A percentile compares a stretch with the other conserved stretches of the same genome.
Evolutionary conservation across 1,140 invertebrate species (phyloP).

Genomic region (Atopsyche davidsoni): DNA sequence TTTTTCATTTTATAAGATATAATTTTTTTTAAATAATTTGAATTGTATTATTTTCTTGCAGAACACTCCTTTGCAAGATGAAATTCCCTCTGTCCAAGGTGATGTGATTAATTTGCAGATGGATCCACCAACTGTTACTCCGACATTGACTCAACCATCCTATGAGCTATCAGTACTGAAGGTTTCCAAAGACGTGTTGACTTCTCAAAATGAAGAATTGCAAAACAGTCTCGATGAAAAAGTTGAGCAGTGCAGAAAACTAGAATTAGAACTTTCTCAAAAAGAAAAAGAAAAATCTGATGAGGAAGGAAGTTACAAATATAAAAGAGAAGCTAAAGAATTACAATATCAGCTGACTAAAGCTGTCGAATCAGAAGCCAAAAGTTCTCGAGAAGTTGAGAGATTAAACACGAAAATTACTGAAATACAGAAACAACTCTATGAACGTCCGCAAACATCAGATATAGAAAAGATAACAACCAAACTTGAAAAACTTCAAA

Average conservation of each 20-base stretch:
- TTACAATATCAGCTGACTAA: slow-evolving; percentile 17
- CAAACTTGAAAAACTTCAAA: slow-evolving; percentile 13
- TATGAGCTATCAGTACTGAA: slow-evolving; percentile 16
- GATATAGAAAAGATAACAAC: slow-evolving; percentile 6
- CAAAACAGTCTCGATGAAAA: slow-evolving; percentile 9
- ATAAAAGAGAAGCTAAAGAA: slow-evolving; percentile 22
- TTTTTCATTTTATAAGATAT: too few species aligned
- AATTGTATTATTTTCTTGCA: slow-evolving; percentile 16
- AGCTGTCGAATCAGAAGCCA: slow-evolving; percentile 16
- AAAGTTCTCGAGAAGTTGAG: slow-evolving; percentile 16
- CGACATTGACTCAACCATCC: slow-evolving; percentile 9
- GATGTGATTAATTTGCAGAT: slow-evolving; percentile 16
- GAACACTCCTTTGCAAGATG: slow-evolving; percentile 21
- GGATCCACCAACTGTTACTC: slow-evolving; percentile 12
- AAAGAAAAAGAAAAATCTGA: slow-evolving; percentile 24
- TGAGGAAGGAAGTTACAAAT: slow-evolving; percentile 19
- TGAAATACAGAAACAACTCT: slow-evolving; percentile 21
- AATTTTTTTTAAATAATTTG: too few species aligned
- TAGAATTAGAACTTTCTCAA: slow-evolving; percentile 18
- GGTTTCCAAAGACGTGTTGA: slow-evolving; percentile 10
- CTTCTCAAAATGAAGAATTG: slow-evolving; percentile 10
- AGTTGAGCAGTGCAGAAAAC: slow-evolving; percentile 21
- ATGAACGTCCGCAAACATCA: slow-evolving; percentile 13
- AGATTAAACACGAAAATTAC: slow-evolving; percentile 15
- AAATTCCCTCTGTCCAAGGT: slow-evolving; percentile 16